Base-by-base conservation (phyloP, 2,888 invertebrate species). In the Oeneis ivallda region DNA sequence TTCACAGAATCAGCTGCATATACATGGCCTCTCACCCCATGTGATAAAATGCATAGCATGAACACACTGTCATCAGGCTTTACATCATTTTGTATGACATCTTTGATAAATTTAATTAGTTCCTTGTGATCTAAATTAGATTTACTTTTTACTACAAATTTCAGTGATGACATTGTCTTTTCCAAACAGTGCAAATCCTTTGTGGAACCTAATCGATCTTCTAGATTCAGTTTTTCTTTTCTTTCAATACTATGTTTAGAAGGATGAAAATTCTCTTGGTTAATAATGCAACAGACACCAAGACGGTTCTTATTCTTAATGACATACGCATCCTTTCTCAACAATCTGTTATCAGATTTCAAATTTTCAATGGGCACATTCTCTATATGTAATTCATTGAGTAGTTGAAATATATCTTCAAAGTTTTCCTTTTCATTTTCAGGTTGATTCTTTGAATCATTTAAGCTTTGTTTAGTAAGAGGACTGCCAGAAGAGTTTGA, bases 41-140 rank as follows among this genome's bases (percentile, higher is more conserved):
- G 91, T 54, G 91, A 91, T 19, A 92, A 72, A 70, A 92, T 85
- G 71, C 90, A 92, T 10, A 92, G 72, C 78, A 92, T 83, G 61
- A 91, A 91, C 47, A 90, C 78, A 72, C 91, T 92, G 65, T 90
- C 87, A 41, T 85, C 78, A 58, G 74, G 66, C 41, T 67, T 70
- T 15, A 89, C 81, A 71, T 80, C 74, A 47, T 81, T 73, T 56
- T 74, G 76, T 45, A 90, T 73, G 5, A 82, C 78, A 66, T 81
- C 72, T 74, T 80, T 84, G 1, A 92, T 84, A 65, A 78, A 84
- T 53, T 79, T 59, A 45, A 84, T 72, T 78, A 90, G 85, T 70
- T 82, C 73, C n/a, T 71, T 74, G 60, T 82, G 81, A 64, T 80
- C 75, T 45, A 90, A 76, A 71, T 92, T 85, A 52, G 79, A 79